Evolutionary conservation across 2,888 invertebrate genomes (phyloP).

Genomic region (Agonopterix arenella): DNA sequence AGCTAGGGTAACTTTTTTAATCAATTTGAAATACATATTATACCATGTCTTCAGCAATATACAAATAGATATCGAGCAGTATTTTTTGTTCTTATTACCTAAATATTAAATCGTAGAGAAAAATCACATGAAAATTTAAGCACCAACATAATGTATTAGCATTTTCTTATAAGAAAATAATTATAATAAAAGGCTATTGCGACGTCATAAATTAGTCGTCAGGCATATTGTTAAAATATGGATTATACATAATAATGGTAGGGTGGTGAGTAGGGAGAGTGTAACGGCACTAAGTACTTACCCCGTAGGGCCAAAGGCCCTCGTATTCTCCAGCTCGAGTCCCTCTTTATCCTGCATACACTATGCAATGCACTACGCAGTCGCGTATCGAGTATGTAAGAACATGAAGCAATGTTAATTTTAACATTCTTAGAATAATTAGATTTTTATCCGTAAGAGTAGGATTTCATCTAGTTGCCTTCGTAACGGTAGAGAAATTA

Average conservation of each 20-base stretch:
- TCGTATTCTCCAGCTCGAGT: background rate
- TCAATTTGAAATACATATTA: slow-evolving; percentile 51
- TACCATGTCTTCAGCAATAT: slow-evolving; percentile 57
- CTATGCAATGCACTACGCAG: slow-evolving; percentile 21
- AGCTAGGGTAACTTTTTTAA: slow-evolving; percentile 74
- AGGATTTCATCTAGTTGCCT: slow-evolving; percentile 76
- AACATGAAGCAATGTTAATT: slow-evolving; percentile 74
- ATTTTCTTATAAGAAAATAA: slow-evolving; percentile 44
- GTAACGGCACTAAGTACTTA: slow-evolving; percentile 59
- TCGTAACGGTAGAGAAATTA: slow-evolving; percentile 72
- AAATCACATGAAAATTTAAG: slow-evolving; percentile 52
- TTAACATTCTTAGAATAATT: slow-evolving; percentile 72
- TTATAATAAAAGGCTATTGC: slow-evolving; percentile 25
- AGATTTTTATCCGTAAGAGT: slow-evolving; percentile 74
- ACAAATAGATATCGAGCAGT: slow-evolving; percentile 48
- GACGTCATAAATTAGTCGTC: background rate
- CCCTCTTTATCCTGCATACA: background rate
- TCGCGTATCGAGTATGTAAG: slow-evolving; percentile 39
- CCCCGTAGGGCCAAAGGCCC: slow-evolving; percentile 13
- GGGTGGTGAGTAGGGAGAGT: slow-evolving; percentile 17
- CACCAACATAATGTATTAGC: slow-evolving; percentile 58
- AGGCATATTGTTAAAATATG: slow-evolving; percentile 16
- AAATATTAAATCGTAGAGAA: slow-evolving; percentile 35
- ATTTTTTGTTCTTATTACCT: slow-evolving; percentile 49
- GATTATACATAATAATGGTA: slow-evolving; percentile 4